These are phyloP conservation scores for Excalfactoria chinensis DNA, from an alignment of 2,113 vertebrate genomes.

Conservation along the genomic window DNA sequence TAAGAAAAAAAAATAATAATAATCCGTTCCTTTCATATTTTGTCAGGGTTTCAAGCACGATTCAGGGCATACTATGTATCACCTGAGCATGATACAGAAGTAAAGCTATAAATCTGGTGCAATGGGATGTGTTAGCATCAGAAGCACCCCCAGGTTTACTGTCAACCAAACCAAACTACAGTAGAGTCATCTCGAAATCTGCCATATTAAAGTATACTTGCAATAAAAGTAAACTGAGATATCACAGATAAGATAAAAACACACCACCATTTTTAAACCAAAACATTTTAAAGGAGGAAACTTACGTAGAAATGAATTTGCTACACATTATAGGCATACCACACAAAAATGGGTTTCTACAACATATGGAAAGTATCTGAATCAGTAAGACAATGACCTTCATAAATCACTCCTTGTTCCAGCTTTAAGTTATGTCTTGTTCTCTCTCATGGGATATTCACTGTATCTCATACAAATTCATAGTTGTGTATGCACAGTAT, in stretches of 20 bases:
- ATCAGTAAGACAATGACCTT: slow-evolving; percentile 81
- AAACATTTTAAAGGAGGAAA: slow-evolving; percentile 72
- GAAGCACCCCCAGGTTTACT: slow-evolving; percentile 25
- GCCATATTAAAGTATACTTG: slow-evolving; percentile 34
- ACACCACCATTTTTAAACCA: slow-evolving; percentile 68
- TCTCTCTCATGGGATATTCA: slow-evolving; percentile 78
- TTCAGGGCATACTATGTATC: not conserved
- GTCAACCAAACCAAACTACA: slow-evolving; percentile 11
- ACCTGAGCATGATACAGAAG: slow-evolving; percentile 71
- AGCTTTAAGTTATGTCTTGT: slow-evolving; percentile 79
- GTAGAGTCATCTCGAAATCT: slow-evolving; percentile 54
- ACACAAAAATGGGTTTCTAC: slow-evolving; percentile 74
- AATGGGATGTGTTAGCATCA: slow-evolving; percentile 43
- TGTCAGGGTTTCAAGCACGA: slow-evolving; percentile 19
- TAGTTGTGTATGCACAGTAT: slow-evolving; percentile 67
- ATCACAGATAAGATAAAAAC: slow-evolving; percentile 72
- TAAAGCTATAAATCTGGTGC: slow-evolving; percentile 72
- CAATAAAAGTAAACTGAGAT: slow-evolving; percentile 23
- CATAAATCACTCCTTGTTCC: slow-evolving; percentile 84
- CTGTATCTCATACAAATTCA: slow-evolving; percentile 73
- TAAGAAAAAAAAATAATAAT: slow-evolving; percentile 19
- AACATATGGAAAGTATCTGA: slow-evolving; percentile 86
- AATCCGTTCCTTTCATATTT: not conserved
- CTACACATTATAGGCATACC: slow-evolving; percentile 79
- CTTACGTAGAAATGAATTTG: slow-evolving; percentile 78